A percentile compares a stretch with the other conserved stretches of the same genome.
These are phyloP conservation scores for Pentamera pediparva DNA, from an alignment of 53 echinoderm and acorn worm genomes.

Conservation along the genomic window DNA sequence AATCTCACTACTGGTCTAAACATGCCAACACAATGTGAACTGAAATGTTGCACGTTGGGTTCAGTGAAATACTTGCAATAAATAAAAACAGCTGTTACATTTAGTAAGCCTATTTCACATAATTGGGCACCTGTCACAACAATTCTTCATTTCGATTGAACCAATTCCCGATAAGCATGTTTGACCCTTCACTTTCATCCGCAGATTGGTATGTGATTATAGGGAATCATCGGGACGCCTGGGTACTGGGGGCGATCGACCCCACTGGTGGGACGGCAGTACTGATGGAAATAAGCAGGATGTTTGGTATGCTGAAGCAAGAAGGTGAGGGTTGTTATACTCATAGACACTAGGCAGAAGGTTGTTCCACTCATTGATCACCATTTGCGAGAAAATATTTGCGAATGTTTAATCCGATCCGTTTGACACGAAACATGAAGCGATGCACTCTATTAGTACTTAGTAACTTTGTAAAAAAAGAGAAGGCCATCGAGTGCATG, in stretches of 20 bases:
- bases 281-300: conserved; percentile 47
- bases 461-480: too few relatives aligned
- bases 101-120: not conserved
- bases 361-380: too few relatives aligned
- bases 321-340: conserved; percentile 24
- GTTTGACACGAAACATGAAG: too few relatives aligned
- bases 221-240: conserved; percentile 65
- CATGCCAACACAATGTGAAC: not conserved
- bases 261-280: conserved; percentile 54
- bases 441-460: too few relatives aligned
- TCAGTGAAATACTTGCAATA: not conserved
- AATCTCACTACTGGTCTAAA: not conserved
- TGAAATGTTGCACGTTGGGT: not conserved
- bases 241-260: conserved; percentile 58
- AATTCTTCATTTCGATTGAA: too few relatives aligned
- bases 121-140: too few relatives aligned
- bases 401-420: too few relatives aligned
- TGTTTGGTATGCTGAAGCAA: conserved; percentile 51
- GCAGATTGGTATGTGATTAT: conserved; percentile 59
- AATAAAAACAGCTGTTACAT: not conserved
- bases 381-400: too few relatives aligned
- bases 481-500: too few relatives aligned
- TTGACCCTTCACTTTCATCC: not conserved
- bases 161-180: not conserved
- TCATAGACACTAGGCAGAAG: not conserved